Base-by-base conservation (phyloP, 2,113 vertebrate species). In the Nannobrachium achirus region DNA sequence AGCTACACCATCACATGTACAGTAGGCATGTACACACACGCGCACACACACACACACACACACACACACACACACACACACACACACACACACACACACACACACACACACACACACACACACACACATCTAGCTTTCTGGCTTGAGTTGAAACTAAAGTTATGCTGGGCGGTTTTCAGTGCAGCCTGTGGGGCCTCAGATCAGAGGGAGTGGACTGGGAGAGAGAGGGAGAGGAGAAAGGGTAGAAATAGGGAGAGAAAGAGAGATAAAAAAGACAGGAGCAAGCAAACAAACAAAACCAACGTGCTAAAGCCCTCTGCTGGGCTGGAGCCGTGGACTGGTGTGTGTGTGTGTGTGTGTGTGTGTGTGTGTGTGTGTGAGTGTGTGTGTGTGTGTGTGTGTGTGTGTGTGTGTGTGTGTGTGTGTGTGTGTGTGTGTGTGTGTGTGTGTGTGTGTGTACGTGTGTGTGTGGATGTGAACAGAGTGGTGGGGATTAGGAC, bases 401-500 rank as follows among this genome's bases (percentile, higher is more conserved):
- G 6, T 42, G 41, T 42, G 41, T 42, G 14, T 49, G 46, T 49
- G 46, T n/a, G 6, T 2, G 14, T 14, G 19, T 19, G 46, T 49
- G 61, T 75, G 79, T 56, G 73, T 55, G 20, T 55, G 52, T 55
- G n/a, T 10, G 48, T 50, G 48, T 16, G 7, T 18, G 15, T 16
- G 20, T 55, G 52, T 33, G 52, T 25, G 19, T 20, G 52, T 11
- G 19, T 55, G 16, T 55, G 19, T 55, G 11, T 33, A 11, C 13
- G 10, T 33, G 52, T 56, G 73, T 66, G 69, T 74, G 18, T 25
- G 58, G 81, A 86, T 87, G 83, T 84, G 90, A 93, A 91, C 91
- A 93, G 92, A 93, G 92, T 89, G 90, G 84, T 67, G 51, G 80
- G 91, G 93, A 93, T 94, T 94, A 94, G 85, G 79, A 86, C 84